Percentiles rank a stretch among this genome's conserved stretches.
Evolutionary conservation across 1,140 invertebrate species (phyloP).

Genomic region (Diorhabda elongata): DNA sequence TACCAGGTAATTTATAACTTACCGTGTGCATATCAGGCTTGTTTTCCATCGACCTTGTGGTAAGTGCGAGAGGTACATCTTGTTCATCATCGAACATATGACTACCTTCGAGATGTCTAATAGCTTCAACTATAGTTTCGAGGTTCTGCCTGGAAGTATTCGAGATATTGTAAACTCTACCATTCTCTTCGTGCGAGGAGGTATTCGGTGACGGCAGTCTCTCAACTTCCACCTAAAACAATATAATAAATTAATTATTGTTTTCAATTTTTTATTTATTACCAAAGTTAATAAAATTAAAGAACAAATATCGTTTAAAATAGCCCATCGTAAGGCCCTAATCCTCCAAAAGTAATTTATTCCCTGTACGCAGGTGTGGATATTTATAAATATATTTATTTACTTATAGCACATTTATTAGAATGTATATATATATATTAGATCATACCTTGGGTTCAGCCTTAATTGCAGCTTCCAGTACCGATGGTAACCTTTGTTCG

Average conservation of each 20-base stretch:
- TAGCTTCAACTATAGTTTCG: constrained; percentile 96
- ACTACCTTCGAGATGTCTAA: constrained; percentile 92
- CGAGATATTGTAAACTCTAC: constrained; percentile 63
- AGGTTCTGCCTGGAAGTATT: constrained; percentile 88
- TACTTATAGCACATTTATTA: too few species aligned
- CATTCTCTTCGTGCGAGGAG: constrained; percentile 52
- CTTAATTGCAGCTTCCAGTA: constrained; percentile 80
- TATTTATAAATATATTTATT: too few species aligned
- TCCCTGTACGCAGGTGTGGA: too few species aligned
- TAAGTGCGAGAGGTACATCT: constrained; percentile 72
- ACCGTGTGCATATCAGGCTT: constrained; percentile 58
- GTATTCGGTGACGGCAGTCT: constrained; percentile 58
- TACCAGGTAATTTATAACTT: not conserved
- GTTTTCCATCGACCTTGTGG: constrained; percentile 55
- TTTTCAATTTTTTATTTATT: not conserved
- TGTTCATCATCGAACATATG: constrained; percentile 79
- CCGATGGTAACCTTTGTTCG: constrained; percentile 56
- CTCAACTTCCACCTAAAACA: constrained; percentile 65
- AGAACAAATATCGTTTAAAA: too few species aligned
- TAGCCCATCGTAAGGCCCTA: too few species aligned
- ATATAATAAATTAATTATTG: not conserved
- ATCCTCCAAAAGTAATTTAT: too few species aligned
- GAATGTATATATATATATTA: not conserved
- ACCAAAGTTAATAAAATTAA: too few species aligned
- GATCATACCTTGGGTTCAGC: constrained; percentile 64